Evolutionary conservation across 2,113 vertebrate genomes (phyloP).

Genomic region (Orycteropus afer): DNA sequence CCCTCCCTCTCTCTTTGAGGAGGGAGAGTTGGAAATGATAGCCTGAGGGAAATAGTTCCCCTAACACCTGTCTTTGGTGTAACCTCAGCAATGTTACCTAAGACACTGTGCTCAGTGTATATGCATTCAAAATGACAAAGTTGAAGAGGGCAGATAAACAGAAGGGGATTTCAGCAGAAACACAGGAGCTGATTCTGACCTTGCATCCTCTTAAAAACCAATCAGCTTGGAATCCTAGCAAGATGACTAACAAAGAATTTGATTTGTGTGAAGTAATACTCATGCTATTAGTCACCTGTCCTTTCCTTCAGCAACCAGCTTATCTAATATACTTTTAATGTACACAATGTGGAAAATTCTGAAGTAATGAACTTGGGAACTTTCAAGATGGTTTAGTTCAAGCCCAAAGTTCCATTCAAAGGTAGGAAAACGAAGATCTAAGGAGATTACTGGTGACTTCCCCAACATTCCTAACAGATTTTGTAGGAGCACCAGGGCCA

Average conservation of each 20-base stretch:
- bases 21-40: slow-evolving; percentile 75
- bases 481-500: not conserved
- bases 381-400: not conserved
- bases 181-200: slow-evolving; percentile 71
- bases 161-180: slow-evolving; percentile 83
- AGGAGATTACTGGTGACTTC: not conserved
- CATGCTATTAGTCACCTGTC: not conserved
- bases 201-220: slow-evolving; percentile 47
- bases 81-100: slow-evolving; percentile 84
- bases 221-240: slow-evolving; percentile 53
- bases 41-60: slow-evolving; percentile 83
- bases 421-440: not conserved
- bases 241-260: not conserved
- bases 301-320: not conserved
- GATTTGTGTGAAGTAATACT: slow-evolving; percentile 60
- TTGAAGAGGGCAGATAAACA: slow-evolving; percentile 87
- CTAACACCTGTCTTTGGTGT: slow-evolving; percentile 89
- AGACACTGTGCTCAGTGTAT: slow-evolving; percentile 81
- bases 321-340: not conserved
- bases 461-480: not conserved
- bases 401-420: not conserved
- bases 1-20: slow-evolving; percentile 78
- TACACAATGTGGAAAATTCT: not conserved
- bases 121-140: slow-evolving; percentile 78
- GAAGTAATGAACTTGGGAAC: not conserved